These are phyloP conservation scores for Coenonympha arcania DNA, from an alignment of 2,888 invertebrate species.

Conservation along the genomic window DNA sequence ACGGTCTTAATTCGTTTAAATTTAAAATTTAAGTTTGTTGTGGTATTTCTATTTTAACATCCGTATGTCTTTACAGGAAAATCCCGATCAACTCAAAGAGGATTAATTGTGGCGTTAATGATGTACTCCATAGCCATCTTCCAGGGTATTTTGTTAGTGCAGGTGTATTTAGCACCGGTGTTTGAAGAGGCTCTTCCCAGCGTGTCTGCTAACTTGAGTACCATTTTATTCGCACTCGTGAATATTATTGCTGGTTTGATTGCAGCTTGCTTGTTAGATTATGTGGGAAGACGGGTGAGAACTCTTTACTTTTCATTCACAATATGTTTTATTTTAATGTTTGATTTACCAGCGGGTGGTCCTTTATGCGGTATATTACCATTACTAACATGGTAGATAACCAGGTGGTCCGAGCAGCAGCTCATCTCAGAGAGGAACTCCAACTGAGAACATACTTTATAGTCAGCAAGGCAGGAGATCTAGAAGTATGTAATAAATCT, in stretches of 20 bases:
- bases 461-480: no score
- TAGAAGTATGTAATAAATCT: no score
- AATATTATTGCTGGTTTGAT: constrained; percentile 39
- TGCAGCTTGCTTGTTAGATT: constrained; percentile 50
- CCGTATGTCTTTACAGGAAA: constrained; percentile 38
- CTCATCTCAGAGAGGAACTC: no score
- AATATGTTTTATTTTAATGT: no score
- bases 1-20: no score
- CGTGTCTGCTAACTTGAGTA: constrained; percentile 46
- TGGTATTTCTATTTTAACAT: background rate
- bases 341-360: no score
- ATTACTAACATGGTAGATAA: no score
- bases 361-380: no score
- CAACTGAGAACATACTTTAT: no score
- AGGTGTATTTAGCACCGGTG: constrained; percentile 58
- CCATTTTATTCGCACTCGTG: constrained; percentile 43
- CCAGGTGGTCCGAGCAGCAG: no score
- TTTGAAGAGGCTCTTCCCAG: constrained; percentile 48
- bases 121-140: constrained; percentile 44
- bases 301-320: background rate
- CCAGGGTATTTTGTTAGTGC: constrained; percentile 52
- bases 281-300: constrained; percentile 49
- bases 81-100: constrained; percentile 46
- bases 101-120: constrained; percentile 35
- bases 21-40: no score